Percentiles rank a stretch among this genome's conserved stretches.
Conservation (phyloP, 2,113 vertebrate genomes). For the Toxostoma redivivum region DNA sequence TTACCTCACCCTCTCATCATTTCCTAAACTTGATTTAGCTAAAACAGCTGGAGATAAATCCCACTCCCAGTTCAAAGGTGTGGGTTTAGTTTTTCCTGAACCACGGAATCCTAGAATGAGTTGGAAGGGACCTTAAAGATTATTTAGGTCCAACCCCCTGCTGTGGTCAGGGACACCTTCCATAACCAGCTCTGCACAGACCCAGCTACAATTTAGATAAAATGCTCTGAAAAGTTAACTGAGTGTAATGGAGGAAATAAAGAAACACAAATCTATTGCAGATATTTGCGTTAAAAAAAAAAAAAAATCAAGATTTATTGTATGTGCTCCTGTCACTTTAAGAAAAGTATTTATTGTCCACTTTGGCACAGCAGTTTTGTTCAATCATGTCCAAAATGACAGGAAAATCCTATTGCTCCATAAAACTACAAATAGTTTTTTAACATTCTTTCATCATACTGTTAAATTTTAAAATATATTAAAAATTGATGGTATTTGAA, state of each 20-base stretch:
- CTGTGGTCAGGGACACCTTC: not conserved
- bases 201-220: not conserved
- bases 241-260: not conserved
- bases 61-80: not conserved
- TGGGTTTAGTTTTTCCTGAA: not conserved
- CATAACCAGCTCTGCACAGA: not conserved
- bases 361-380: not conserved
- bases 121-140: not conserved
- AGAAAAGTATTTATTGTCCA: not conserved
- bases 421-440: not conserved
- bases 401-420: not conserved
- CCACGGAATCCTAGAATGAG: not conserved
- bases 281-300: not conserved
- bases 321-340: rapidly evolving
- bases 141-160: rapidly evolving
- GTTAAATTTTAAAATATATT: not conserved
- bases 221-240: not conserved
- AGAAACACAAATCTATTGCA: not conserved
- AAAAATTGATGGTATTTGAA: not conserved
- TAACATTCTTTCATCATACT: not conserved
- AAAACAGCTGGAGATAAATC: not conserved
- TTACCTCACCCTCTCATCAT: not conserved
- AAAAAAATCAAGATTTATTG: not conserved
- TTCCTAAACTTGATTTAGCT: not conserved
- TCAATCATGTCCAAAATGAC: not conserved